Base-by-base conservation (phyloP, 1,140 invertebrate species). In the Telenomus remus region DNA sequence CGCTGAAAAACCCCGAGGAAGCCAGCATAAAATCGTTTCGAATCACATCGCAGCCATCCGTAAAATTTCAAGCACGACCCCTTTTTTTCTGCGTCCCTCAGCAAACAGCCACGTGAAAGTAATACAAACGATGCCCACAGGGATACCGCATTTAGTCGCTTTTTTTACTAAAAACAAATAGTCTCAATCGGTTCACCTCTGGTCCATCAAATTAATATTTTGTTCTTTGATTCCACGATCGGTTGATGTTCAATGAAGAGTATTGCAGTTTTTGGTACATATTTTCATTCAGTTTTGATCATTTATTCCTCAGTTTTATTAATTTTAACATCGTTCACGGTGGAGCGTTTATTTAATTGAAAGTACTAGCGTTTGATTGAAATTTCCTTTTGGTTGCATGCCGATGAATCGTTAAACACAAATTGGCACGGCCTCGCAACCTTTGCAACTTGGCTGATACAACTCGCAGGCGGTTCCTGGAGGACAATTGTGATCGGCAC, bases 371-470 rank as follows among this genome's bases (percentile, higher is more conserved):
- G 35, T 53, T 47, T 42, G 37, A 46, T 64, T 55, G 34, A 13
- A 47, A 53, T 63, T 71, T 65, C 49, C 47, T 47, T 49, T 50
- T 11, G 0, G 10, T 57, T 51, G 59, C 39, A 35, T 59, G 34
- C n/a, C 6, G 14, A 46, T 15, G 2, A 43, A 63, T 57, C 15
- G n/a, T 75, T 56, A 64, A 56, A 59, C 55, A 63, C 84, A 87
- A 48, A 78, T 73, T 51, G 68, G 54, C n/a, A 78, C 50, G 12
- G 70, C 46, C 34, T 79, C 79, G 53, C 86, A 86, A 7, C 84
- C 86, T n/a, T 65, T 55, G 77, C 85, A 86, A 49, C 70, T 76
- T 53, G 83, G 81, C 55, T 84, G 78, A 68, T 80, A 86, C 53
- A 84, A 63, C 37, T 78, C 68, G 55, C 85, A 87, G 19, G 79